Base-by-base conservation (phyloP, 1,140 invertebrate species). In the Caerostris extrusa region DNA sequence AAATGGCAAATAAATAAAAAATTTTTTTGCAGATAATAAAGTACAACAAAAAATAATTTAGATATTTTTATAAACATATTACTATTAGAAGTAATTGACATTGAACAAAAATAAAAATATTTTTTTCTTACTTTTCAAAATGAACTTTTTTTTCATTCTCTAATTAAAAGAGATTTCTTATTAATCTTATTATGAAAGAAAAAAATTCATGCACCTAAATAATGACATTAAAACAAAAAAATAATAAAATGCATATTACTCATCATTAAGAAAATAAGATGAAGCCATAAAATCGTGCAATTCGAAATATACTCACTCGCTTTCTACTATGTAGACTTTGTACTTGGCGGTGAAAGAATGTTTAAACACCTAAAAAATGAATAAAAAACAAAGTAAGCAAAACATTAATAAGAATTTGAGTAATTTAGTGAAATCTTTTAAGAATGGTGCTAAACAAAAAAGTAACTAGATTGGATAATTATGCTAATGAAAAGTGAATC, bases 311-410 rank as follows among this genome's bases (percentile, higher is more conserved):
- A 95, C 94, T 95, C 90, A 95, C 94, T 95, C 85, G 55, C 58
- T 94, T 90, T 93, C 85, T 34, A 95, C 88, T 60, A 77, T 71
- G 69, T 55, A 94, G 19, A 95, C 64, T 93, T 90, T 93, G 86
- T 91, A 93, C 90, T 95, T 89, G 12, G 94, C 94, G 55, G 86
- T 93, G 56, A 64, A 95, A 81, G 93, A 93, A 83, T 95, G 82
- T 56, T 91, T 94, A 93, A 94, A 95, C 58, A 94, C 86, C 94
- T 95, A 85, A 57, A 94, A 94, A 57, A 93, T 3, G 1, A 50
- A 50, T 34, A 50, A 6, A 77, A 34, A 77, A 50, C 34, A 34
- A 34, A 34, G 34, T 34, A 34, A 34, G 34, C 34, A 34, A 34
- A 77, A 53, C 5, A 77, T 3, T 77, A 3, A 12, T 53, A 77